Percentiles rank a stretch among this genome's conserved stretches.
These are phyloP conservation scores for Leucoptera coffeella DNA, from an alignment of 2,888 invertebrate species.

Conservation along the genomic window DNA sequence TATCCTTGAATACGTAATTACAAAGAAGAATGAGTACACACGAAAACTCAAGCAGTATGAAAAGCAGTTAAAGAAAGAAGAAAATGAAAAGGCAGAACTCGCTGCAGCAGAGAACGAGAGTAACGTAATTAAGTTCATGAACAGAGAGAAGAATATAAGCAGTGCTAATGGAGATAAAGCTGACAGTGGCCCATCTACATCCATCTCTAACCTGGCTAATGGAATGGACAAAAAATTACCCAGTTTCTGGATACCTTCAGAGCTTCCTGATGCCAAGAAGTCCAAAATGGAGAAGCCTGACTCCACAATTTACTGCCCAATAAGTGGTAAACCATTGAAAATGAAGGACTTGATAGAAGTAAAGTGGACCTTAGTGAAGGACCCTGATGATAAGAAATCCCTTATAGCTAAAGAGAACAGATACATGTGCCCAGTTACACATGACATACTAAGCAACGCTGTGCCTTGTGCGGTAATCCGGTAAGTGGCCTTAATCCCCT, in stretches of 20 bases:
- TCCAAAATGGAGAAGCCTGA: slow-evolving; percentile 47
- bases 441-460: slow-evolving; percentile 91
- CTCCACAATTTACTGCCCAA: slow-evolving; percentile 31
- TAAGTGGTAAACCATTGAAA: slow-evolving; percentile 68
- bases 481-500: slow-evolving; percentile 54
- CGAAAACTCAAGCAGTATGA: slow-evolving; percentile 90
- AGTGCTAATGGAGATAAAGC: slow-evolving; percentile 31
- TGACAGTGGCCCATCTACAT: slow-evolving; percentile 13
- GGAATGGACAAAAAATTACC: slow-evolving; percentile 77
- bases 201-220: slow-evolving; percentile 73
- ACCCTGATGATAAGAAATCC: slow-evolving; percentile 80
- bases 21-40: slow-evolving; percentile 88
- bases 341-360: slow-evolving; percentile 89
- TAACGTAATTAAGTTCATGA: slow-evolving; percentile 72
- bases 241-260: slow-evolving; percentile 95
- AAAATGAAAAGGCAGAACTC: slow-evolving; percentile 64
- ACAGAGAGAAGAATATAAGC: slow-evolving; percentile 73
- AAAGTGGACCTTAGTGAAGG: slow-evolving; percentile 86
- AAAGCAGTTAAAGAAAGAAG: slow-evolving; percentile 72
- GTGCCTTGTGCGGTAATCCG: slow-evolving; percentile 89
- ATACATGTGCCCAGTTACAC: slow-evolving; percentile 97
- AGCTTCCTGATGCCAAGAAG: slow-evolving; percentile 78
- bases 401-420: slow-evolving; percentile 84
- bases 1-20: slow-evolving; percentile 88
- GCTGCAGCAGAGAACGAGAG: slow-evolving; percentile 68